These are phyloP conservation scores for Cherax quadricarinatus DNA, from an alignment of 1,140 invertebrate species.

Conservation along the genomic window DNA sequence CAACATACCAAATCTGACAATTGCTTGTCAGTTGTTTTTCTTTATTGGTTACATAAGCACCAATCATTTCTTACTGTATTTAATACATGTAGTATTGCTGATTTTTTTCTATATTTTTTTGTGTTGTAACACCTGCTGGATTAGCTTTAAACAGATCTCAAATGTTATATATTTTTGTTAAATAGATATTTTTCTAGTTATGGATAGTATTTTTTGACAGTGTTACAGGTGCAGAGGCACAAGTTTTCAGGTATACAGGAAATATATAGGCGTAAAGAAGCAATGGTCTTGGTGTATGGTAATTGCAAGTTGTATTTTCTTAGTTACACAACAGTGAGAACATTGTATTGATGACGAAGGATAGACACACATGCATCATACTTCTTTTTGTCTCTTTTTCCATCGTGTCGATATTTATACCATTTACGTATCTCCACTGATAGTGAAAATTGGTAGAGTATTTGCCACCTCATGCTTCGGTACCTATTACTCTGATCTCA, in stretches of 20 bases:
- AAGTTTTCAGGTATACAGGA: slow-evolving; percentile 2
- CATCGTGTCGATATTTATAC: no score
- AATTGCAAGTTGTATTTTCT: no score
- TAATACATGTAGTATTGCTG: background rate
- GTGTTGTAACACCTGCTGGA: slow-evolving; percentile 19
- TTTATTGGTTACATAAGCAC: background rate
- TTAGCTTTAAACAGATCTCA: slow-evolving; percentile 36
- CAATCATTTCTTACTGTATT: background rate
- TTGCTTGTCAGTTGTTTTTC: background rate
- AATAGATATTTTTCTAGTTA: slow-evolving; percentile 25
- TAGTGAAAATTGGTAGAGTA: background rate
- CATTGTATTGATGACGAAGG: no score
- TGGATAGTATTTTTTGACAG: slow-evolving; percentile 32
- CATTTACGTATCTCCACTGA: no score
- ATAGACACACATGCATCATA: no score
- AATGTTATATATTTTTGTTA: slow-evolving; percentile 34
- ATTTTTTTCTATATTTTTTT: slow-evolving; percentile 11
- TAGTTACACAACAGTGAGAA: no score
- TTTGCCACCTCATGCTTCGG: background rate
- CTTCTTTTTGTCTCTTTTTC: no score
- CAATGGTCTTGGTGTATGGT: background rate
- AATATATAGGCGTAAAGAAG: background rate
- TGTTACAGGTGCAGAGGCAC: slow-evolving; percentile 17
- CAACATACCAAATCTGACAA: no score
- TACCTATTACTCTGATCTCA: slow-evolving; percentile 8